Evolutionary conservation across 2,113 vertebrate genomes (phyloP), one percentile per base, ranked within the genome.

Genomic region (Podarcis cretensis): DNA sequence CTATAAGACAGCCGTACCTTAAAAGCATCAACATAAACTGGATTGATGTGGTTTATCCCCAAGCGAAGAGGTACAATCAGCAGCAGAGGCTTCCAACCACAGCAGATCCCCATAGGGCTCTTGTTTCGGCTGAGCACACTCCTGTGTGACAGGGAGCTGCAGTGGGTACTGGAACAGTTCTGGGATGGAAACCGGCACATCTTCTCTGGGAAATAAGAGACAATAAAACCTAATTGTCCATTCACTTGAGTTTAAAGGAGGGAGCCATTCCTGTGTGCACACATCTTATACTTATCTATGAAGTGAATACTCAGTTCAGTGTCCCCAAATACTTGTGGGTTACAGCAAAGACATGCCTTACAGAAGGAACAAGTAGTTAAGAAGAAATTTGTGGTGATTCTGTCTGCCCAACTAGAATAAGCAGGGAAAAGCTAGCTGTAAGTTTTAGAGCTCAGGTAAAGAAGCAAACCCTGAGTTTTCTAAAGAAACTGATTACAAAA

Each of bases 21-120:
- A 90, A 98, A 97, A 0, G 97, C 97, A 21, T 98, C 97, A 13
- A 98, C 97, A 90, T 98, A 98, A 54, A 98, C 96, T 2, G 98
- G 98, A 81, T 98, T 98, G 89, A 98, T 98, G 96, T 97, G 97
- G 95, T 98, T 98, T 89, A 98, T 98, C 90, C 98, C 98, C 57
- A 98, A 94, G 23, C 98, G 96, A 1, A 98, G 98, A 91, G 98
- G 98, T 90, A 98, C 98, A 7, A 98, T 97, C 79, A 98, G 97
- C 93, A 98, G 57, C 83, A 98, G 97, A 79, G 98, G 98, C 76
- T 97, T 98, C 98, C 98, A 98, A 90, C 90, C 94, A 18, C 90
- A 78, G 89, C 91, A 92, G 66, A 90, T 81, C 77, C 88, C 96
- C 74, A 94, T 93, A 14, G 84, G 0, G 86, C 77, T 93, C 95